phyloP scores from a whole-genome alignment of 2,888 invertebrate species.

The Coenonympha glycerion region DNA sequence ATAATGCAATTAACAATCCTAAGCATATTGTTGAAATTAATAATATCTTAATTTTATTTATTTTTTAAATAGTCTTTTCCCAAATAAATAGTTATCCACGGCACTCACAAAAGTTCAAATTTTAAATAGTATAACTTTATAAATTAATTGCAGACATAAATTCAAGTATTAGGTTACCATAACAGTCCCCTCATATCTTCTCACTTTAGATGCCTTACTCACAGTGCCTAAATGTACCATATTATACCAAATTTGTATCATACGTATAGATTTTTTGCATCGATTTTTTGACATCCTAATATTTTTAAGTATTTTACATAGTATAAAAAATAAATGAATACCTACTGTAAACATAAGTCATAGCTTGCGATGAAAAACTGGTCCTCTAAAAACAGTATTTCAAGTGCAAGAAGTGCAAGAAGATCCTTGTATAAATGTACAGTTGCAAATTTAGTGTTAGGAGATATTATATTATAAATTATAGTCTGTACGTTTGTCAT shows the following conservation, averaged over 20 bases:
- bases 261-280: slow-evolving; percentile 62
- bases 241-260: slow-evolving; percentile 71
- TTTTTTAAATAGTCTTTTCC: not conserved
- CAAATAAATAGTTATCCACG: not conserved
- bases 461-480: not conserved
- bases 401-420: slow-evolving; percentile 8
- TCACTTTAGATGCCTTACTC: slow-evolving; percentile 90
- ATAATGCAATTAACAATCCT: no score
- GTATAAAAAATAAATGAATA: slow-evolving; percentile 18
- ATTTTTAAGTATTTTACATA: slow-evolving; percentile 50
- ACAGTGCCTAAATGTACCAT: slow-evolving; percentile 83
- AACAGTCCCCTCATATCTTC: slow-evolving; percentile 53
- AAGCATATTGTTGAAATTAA: no score
- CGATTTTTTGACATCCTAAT: slow-evolving; percentile 60
- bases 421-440: slow-evolving; percentile 19
- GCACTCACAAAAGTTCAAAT: not conserved
- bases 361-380: slow-evolving; percentile 17
- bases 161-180: slow-evolving; percentile 20
- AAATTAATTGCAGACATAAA: not conserved
- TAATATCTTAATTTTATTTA: not conserved
- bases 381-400: slow-evolving; percentile 15
- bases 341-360: not conserved
- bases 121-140: not conserved
- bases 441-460: slow-evolving; percentile 12
- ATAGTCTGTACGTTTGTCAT: not conserved